phyloP scores from a whole-genome alignment of 2,797 vertebrate species.

The Basileuterus tristriatus region DNA sequence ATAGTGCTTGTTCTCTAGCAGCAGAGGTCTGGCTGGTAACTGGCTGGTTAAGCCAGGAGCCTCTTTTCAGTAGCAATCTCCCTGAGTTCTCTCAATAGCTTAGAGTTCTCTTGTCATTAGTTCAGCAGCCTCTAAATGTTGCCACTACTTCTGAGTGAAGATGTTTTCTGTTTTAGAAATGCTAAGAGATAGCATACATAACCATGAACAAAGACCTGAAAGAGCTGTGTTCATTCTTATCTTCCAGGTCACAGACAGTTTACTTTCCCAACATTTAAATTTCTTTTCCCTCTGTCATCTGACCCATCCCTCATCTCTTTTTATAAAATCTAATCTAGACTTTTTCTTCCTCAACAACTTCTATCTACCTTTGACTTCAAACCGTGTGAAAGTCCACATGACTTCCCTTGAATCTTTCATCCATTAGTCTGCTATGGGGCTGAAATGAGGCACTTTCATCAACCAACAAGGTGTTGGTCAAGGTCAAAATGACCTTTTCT shows the following conservation, averaged over 20 bases:
- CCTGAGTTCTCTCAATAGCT: neutral
- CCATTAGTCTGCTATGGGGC: neutral
- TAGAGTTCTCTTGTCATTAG: neutral
- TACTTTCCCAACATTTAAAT: neutral
- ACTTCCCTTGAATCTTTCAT: neutral
- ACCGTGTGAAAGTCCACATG: neutral
- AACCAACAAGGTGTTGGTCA: neutral
- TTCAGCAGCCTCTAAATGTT: neutral
- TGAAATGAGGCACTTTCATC: neutral
- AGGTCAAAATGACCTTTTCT: neutral
- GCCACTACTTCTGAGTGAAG: neutral
- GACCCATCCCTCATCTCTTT: neutral
- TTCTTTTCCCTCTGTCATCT: neutral
- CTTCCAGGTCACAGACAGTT: neutral
- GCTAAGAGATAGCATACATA: neutral
- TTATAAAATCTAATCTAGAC: neutral
- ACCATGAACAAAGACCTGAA: neutral
- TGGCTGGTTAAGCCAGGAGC: neutral
- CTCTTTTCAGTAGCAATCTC: neutral
- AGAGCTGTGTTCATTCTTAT: neutral
- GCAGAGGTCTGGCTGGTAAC: neutral
- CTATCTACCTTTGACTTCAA: neutral
- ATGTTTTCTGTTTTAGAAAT: neutral
- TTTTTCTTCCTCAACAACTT: neutral
- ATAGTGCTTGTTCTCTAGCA: neutral